Evolutionary conservation across 1,140 invertebrate species (phyloP).

Genomic region (Bombyx mandarina): DNA sequence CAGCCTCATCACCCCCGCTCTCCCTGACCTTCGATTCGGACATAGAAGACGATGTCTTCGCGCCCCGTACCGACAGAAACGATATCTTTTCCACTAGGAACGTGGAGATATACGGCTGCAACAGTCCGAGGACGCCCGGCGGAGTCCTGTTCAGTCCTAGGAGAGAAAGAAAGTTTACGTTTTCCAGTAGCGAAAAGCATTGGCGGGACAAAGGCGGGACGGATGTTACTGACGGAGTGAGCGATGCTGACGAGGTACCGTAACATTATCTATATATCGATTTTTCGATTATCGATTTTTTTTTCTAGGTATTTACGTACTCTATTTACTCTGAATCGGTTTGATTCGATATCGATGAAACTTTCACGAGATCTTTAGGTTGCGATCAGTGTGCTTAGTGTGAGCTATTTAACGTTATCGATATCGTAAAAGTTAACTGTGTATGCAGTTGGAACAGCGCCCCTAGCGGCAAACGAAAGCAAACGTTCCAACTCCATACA

Average conservation of each 20-base stretch:
- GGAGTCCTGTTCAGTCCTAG: conserved; percentile 53
- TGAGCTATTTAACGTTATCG: too few relatives aligned
- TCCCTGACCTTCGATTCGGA: conserved; percentile 46
- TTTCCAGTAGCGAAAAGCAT: conserved; percentile 54
- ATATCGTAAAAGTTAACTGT: too few relatives aligned
- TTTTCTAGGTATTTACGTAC: too few relatives aligned
- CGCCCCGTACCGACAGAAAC: conserved; percentile 42
- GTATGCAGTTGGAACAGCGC: too few relatives aligned
- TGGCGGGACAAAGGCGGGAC: conserved; percentile 63
- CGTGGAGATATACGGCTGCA: conserved; percentile 53
- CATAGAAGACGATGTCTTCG: conserved; percentile 56
- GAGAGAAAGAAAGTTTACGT: conserved; percentile 49
- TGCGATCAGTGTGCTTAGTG: too few relatives aligned
- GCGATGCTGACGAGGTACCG: conserved; percentile 48
- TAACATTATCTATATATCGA: neutral
- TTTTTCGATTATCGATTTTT: too few relatives aligned
- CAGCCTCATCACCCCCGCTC: conserved; percentile 49
- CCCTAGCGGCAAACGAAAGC: too few relatives aligned
- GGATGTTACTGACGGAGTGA: conserved; percentile 46
- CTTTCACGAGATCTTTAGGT: too few relatives aligned
- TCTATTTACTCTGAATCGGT: too few relatives aligned
- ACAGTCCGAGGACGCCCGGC: conserved; percentile 44
- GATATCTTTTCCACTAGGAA: conserved; percentile 52
- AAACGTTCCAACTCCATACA: too few relatives aligned
- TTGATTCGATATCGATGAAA: too few relatives aligned